Conservation (phyloP, 2,113 vertebrate species). For the Triplophysa tibetana region DNA sequence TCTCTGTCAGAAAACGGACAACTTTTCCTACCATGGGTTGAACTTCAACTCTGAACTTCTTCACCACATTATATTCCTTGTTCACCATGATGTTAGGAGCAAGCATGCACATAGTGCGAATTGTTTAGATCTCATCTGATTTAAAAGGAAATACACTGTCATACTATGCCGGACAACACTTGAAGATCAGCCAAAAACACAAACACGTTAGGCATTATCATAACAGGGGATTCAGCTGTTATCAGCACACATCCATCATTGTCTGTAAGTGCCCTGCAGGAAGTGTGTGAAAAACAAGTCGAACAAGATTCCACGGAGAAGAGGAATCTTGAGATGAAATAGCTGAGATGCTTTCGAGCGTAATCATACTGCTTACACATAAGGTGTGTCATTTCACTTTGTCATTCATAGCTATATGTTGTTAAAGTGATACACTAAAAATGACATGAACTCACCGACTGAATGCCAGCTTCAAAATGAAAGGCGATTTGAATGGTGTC, state of each 20-base stretch:
- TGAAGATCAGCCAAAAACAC: neutral
- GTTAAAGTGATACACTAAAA: neutral
- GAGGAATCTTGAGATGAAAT: neutral
- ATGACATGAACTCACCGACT: constrained; percentile 58
- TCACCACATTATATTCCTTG: too few relatives aligned
- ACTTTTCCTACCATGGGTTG: too few relatives aligned
- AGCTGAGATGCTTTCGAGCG: constrained; percentile 6
- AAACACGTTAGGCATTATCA: constrained; percentile 8
- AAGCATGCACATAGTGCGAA: neutral
- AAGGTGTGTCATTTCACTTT: neutral
- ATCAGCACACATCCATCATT: constrained; percentile 11
- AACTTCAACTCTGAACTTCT: too few relatives aligned
- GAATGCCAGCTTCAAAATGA: constrained; percentile 64
- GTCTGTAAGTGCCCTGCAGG: neutral
- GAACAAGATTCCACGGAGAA: constrained; percentile 35
- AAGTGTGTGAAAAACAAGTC: constrained; percentile 35
- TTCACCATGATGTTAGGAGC: too few relatives aligned
- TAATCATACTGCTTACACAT: too few relatives aligned
- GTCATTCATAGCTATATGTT: neutral
- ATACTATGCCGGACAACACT: neutral
- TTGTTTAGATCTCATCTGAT: neutral
- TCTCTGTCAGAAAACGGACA: too few relatives aligned
- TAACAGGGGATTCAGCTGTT: constrained; percentile 14
- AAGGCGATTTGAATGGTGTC: constrained; percentile 65
- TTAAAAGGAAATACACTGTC: neutral